Percentiles rank a stretch among this genome's conserved stretches.
These are phyloP conservation scores for Coracopsis vasa DNA, from an alignment of 2,113 vertebrate genomes.

Conservation along the genomic window DNA sequence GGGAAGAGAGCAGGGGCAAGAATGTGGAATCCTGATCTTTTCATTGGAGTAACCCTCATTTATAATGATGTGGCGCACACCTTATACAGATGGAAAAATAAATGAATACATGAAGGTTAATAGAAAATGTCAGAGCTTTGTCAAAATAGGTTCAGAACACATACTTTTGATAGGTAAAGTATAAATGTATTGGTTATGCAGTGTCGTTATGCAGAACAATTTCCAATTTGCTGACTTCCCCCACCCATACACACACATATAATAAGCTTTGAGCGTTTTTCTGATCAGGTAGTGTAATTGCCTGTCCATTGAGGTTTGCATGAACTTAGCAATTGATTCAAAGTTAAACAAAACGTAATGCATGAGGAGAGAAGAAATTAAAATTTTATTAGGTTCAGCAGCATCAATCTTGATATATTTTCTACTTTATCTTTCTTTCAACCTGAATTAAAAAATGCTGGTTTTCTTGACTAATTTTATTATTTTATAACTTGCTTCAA, in stretches of 20 bases:
- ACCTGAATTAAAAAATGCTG: neutral
- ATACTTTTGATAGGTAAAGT: neutral
- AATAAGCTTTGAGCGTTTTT: neutral
- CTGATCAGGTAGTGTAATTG: neutral
- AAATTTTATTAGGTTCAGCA: conserved; percentile 42
- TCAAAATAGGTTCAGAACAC: neutral
- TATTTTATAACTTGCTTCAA: conserved; percentile 46
- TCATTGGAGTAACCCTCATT: accelerated
- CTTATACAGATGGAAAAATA: neutral
- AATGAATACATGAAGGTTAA: neutral
- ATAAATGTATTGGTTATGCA: neutral
- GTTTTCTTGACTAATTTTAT: conserved; percentile 30
- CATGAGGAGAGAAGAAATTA: conserved; percentile 20
- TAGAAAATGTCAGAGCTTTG: neutral
- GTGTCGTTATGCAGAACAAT: neutral
- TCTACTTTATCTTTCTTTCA: conserved; percentile 30
- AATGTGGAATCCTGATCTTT: neutral
- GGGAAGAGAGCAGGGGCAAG: neutral
- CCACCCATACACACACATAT: neutral
- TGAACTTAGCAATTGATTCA: neutral
- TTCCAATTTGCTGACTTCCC: neutral
- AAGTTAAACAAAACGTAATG: conserved; percentile 37
- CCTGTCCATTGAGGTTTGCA: neutral
- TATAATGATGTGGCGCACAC: neutral
- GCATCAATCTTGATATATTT: conserved; percentile 42